These are phyloP conservation scores for Hetaerina americana DNA, from an alignment of 1,140 invertebrate species.

Conservation along the genomic window DNA sequence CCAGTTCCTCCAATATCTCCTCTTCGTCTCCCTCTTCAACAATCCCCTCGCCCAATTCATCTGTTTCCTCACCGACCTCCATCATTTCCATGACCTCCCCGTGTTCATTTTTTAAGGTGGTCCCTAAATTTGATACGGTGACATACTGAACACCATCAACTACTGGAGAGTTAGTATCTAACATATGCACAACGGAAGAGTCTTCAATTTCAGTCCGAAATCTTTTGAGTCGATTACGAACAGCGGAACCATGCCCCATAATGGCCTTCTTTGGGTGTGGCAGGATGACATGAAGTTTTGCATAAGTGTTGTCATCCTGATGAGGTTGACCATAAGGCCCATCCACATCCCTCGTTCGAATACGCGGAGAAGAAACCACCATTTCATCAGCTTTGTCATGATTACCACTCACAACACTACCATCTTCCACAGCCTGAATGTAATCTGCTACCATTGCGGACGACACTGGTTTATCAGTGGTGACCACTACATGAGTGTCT, in stretches of 20 bases:
- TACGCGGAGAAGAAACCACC: not conserved
- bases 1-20: constrained; percentile 11
- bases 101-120: not conserved
- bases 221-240: not conserved
- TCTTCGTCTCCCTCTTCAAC: constrained; percentile 11
- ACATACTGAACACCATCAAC: not conserved
- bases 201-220: not conserved
- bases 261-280: not conserved
- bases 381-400: not conserved
- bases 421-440: constrained; percentile 20
- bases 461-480: constrained; percentile 16
- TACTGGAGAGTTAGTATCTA: not conserved
- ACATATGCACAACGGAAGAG: not conserved
- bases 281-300: not conserved
- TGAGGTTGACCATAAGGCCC: not conserved
- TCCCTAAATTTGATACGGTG: not conserved
- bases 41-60: not conserved
- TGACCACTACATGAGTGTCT: constrained; percentile 5
- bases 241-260: not conserved
- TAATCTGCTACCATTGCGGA: constrained; percentile 20
- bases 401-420: constrained; percentile 6
- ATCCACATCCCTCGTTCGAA: not conserved
- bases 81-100: not conserved
- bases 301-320: not conserved
- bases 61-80: not conserved